Base-by-base conservation (phyloP, 2,888 invertebrate species). In the Epirrita christyi region DNA sequence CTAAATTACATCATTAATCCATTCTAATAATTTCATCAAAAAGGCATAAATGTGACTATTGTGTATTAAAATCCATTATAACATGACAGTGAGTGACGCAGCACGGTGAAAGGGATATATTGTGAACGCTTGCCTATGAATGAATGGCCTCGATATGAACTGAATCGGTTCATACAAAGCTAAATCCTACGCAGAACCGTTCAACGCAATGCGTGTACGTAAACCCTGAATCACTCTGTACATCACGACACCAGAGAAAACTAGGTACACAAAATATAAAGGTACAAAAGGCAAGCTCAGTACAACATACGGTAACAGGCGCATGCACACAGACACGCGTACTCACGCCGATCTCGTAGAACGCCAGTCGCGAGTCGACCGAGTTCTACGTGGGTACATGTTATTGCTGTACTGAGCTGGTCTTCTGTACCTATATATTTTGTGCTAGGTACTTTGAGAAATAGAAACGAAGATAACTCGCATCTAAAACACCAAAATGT, bases 11-110 rank as follows among this genome's bases (percentile, higher is more conserved):
- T 48, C 47, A 45, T 59, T 57, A 64, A 63, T 40, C 61, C 3
- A 48, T 57, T 65, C 56, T 41, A 72, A 72, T 72, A 74, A 72
- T 73, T 75, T 75, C 66, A 64, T 55, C 45, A 29, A 10, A 42
- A 58, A 58, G 52, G 7, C 46, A 55, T 43, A 56, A 13, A 51
- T 41, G 47, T 54, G 48, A 58, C 55, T 61, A 61, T 51, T 38
- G 50, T 14, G 32, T 54, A 54, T 52, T 52, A 48, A 4, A 55
- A 43, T 48, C 53, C 36, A 55, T 63, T 34, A 55, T 9, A 32
- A 6, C 13, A 38, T 43, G 51, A 36, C 46, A 48, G 32, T 40
- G 52, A 32, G 37, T 37, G 55, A 46, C 51, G 29, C 55, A 52
- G 55, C 55, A 40, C 36, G n/a, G 54, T 59, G 55, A 56, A 61